These are phyloP conservation scores for Melieria picta DNA, from an alignment of 2,888 invertebrate genomes.

Conservation along the genomic window DNA sequence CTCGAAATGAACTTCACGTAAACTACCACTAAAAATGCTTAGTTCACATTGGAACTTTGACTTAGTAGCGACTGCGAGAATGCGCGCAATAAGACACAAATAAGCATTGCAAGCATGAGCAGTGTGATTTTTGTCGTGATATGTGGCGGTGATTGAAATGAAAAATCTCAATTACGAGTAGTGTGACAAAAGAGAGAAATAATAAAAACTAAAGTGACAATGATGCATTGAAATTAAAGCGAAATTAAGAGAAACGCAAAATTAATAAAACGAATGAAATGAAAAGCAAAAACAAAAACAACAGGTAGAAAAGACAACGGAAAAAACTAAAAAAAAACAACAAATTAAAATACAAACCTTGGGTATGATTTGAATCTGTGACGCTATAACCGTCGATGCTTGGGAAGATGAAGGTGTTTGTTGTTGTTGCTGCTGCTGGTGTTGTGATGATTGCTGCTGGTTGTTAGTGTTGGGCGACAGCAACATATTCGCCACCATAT, in stretches of 20 bases:
- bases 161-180: not conserved
- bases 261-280: slow-evolving; percentile 41
- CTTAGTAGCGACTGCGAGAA: too few relatives aligned
- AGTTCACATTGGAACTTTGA: too few relatives aligned
- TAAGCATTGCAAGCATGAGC: too few relatives aligned
- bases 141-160: too few relatives aligned
- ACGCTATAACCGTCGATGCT: slow-evolving; percentile 55
- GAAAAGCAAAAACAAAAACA: slow-evolving; percentile 42
- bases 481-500: slow-evolving; percentile 63
- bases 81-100: too few relatives aligned
- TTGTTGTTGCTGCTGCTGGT: slow-evolving; percentile 43
- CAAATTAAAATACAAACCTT: slow-evolving; percentile 64
- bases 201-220: slow-evolving; percentile 3
- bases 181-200: not conserved
- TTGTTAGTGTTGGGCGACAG: slow-evolving; percentile 66
- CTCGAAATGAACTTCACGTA: too few relatives aligned
- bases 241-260: slow-evolving; percentile 31
- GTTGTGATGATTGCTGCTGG: slow-evolving; percentile 37
- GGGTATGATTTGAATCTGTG: slow-evolving; percentile 66
- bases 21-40: too few relatives aligned
- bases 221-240: slow-evolving; percentile 26
- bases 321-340: slow-evolving; percentile 47
- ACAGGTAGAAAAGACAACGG: slow-evolving; percentile 46
- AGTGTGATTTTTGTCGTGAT: too few relatives aligned
- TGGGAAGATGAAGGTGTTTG: slow-evolving; percentile 42